Evolutionary conservation across 2,888 invertebrate genomes (phyloP), one percentile per base, ranked within the genome.

Genomic region (Lamproptera curius): DNA sequence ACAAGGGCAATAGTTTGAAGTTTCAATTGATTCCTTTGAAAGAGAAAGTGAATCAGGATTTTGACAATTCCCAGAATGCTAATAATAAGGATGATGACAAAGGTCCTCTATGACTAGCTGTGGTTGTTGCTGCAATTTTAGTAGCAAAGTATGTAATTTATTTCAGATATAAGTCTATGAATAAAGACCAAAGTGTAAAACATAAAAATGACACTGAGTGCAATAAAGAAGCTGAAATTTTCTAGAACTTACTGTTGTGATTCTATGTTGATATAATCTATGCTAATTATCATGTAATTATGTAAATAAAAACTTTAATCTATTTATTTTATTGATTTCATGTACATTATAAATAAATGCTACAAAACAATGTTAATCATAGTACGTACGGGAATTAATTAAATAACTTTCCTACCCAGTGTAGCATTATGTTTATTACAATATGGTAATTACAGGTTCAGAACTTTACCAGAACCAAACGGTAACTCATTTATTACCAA

Each of bases 11-110:
- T 38, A 88, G 86, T 53, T 73, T 93, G 13, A 90, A 89, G 63
- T 93, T 93, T 65, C 91, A 89, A 67, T 84, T 93, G 55, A 48
- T 90, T 8, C 92, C 93, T 1, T 42, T 69, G 14, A 72, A 67
- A 51, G 62, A 71, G 9, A 73, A 54, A 20, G 66, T 59, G 2
- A 8, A 31, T 31, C 57, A 67, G 1, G 58, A 66, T 36, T 50
- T 56, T 33, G 53, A 58, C 6, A 57, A 55, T 16, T 42, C 58
- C 6, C 56, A 59, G 28, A 53, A 63, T 37, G 62, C 59, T 10
- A 42, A 31, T 47, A 53, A 61, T 40, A 63, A 65, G 33, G 56
- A 56, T 33, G 60, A 59, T 54, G 62, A 72, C 13, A 76, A 68
- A 53, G 77, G 77, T 2, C 79, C 85, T 1, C 73, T 85, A 62